phyloP scores from a whole-genome alignment of 2,888 invertebrate species.

The Nomada ferruginata region DNA sequence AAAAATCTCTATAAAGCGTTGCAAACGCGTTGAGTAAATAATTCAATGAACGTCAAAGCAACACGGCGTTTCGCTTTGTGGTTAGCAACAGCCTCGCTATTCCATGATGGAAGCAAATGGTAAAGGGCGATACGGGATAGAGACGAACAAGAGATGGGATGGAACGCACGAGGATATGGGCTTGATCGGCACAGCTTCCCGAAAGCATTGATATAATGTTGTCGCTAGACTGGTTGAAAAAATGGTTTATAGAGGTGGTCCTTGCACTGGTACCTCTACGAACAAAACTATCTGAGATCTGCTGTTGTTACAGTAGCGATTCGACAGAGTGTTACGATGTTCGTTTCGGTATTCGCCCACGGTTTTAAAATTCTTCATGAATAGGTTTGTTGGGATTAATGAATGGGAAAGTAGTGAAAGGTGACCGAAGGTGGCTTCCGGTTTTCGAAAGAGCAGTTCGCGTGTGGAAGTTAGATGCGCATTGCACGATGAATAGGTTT shows the following conservation, averaged over 20 bases:
- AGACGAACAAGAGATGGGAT: constrained; percentile 1
- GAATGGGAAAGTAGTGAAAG: constrained; percentile 20
- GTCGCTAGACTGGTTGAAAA: constrained; percentile 32
- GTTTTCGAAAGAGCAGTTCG: not conserved
- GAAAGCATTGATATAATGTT: constrained; percentile 47
- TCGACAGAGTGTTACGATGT: not conserved
- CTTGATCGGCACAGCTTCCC: constrained; percentile 35
- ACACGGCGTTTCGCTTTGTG: constrained; percentile 27
- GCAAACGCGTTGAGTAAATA: constrained; percentile 43
- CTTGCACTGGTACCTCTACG: no score
- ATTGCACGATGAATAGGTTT: not conserved
- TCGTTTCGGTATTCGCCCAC: not conserved
- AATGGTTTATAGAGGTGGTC: not conserved
- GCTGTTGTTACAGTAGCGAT: constrained; percentile 45
- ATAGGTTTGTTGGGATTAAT: constrained; percentile 42
- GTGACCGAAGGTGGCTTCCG: not conserved
- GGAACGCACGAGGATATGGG: not conserved
- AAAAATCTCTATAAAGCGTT: not conserved
- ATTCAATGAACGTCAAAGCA: constrained; percentile 39
- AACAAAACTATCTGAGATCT: constrained; percentile 6
- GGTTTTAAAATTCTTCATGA: constrained; percentile 31
- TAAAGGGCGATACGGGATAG: constrained; percentile 11
- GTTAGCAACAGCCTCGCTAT: not conserved
- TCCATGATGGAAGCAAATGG: constrained; percentile 21
- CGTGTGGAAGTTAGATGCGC: not conserved